A percentile compares a stretch with the other conserved stretches of the same genome.
phyloP scores from a whole-genome alignment of 2,888 invertebrate species.

The Macaria notata region DNA sequence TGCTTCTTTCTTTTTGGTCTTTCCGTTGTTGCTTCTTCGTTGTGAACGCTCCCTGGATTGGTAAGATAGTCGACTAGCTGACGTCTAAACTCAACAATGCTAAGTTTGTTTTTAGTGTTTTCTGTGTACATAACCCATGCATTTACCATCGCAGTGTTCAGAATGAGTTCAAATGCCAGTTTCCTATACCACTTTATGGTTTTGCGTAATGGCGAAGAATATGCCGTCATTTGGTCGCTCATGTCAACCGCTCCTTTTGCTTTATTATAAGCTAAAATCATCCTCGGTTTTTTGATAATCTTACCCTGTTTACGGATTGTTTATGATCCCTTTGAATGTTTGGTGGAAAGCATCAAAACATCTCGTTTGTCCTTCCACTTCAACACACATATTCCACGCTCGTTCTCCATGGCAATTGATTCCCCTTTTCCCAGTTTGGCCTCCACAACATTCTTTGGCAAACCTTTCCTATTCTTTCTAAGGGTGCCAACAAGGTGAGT shows the following conservation, averaged over 20 bases:
- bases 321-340: constrained; percentile 38
- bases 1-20: constrained; percentile 22
- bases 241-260: constrained; percentile 46
- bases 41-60: constrained; percentile 11
- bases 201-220: constrained; percentile 44
- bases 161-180: constrained; percentile 43
- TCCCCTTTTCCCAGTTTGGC: constrained; percentile 43
- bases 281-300: constrained; percentile 25
- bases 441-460: constrained; percentile 42
- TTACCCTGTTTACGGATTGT: constrained; percentile 33
- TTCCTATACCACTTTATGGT: constrained; percentile 52
- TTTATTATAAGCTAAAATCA: constrained; percentile 45
- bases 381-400: constrained; percentile 38
- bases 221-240: constrained; percentile 46
- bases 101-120: constrained; percentile 25
- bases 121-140: constrained; percentile 29
- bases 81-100: constrained; percentile 26
- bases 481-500: constrained; percentile 49
- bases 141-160: constrained; percentile 45
- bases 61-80: constrained; percentile 22
- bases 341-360: constrained; percentile 42
- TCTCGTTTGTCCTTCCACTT: constrained; percentile 40
- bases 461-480: constrained; percentile 43
- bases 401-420: constrained; percentile 38
- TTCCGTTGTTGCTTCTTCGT: neutral